Evolutionary conservation across 2,113 vertebrate genomes (phyloP).

Genomic region (Oreotragus oreotragus): DNA sequence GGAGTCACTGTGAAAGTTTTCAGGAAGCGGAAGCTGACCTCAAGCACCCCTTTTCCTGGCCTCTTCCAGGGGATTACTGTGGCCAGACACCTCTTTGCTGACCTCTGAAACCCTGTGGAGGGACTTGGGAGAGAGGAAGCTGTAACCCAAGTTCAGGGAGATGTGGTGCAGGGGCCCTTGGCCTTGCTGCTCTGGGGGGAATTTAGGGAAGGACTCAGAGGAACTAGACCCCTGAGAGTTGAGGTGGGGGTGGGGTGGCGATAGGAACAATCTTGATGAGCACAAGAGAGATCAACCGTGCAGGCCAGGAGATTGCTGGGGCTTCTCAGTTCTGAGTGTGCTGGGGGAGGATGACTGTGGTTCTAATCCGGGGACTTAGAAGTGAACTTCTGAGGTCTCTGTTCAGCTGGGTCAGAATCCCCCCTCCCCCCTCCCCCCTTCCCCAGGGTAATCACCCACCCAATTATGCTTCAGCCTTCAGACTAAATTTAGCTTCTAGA

Average conservation of each 20-base stretch:
- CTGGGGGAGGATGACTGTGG: not conserved
- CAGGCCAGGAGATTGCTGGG: not conserved
- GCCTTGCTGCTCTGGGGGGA: not conserved
- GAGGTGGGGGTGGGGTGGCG: not conserved
- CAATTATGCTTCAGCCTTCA: not conserved
- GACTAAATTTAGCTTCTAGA: slow-evolving; percentile 49
- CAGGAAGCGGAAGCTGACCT: not conserved
- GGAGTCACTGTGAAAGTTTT: not conserved
- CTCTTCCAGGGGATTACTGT: not conserved
- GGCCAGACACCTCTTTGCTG: not conserved
- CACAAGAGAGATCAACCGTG: not conserved
- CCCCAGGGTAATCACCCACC: slow-evolving; percentile 44
- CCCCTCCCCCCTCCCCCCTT: not conserved
- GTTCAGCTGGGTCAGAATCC: slow-evolving; percentile 16
- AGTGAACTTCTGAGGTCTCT: not conserved
- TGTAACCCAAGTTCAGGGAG: not conserved
- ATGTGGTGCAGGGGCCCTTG: not conserved
- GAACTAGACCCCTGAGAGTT: slow-evolving; percentile 34
- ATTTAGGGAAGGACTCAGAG: slow-evolving; percentile 43
- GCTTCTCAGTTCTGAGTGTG: not conserved
- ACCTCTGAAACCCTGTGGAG: slow-evolving; percentile 15
- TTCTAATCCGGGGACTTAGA: not conserved
- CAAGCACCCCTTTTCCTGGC: not conserved
- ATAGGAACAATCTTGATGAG: not conserved
- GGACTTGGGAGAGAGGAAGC: slow-evolving; percentile 46